Evolutionary conservation across 2,113 vertebrate species (phyloP).

Genomic region (Rhodinocichla rosea): DNA sequence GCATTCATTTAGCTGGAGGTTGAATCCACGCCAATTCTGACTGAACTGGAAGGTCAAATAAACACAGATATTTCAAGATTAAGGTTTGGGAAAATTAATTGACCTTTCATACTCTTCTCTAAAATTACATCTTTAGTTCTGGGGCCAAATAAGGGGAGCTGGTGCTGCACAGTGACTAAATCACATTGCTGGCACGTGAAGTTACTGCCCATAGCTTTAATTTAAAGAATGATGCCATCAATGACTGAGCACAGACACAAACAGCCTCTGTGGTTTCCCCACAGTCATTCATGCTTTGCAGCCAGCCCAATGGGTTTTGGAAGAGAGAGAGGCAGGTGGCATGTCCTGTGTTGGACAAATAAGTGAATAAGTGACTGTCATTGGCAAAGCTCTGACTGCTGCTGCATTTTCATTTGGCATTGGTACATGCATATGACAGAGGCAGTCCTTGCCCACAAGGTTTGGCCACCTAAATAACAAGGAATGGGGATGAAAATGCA

Average conservation of each 20-base stretch:
- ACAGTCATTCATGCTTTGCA: background rate
- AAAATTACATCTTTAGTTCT: background rate
- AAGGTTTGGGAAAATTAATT: slow-evolving; percentile 1
- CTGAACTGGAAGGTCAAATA: background rate
- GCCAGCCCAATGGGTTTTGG: background rate
- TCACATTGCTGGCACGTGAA: background rate
- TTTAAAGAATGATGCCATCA: fast-evolving
- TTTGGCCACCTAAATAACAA: background rate
- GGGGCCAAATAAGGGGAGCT: background rate
- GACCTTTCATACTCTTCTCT: background rate
- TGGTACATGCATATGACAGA: fast-evolving
- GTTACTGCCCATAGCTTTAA: background rate
- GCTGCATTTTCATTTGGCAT: background rate
- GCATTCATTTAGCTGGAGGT: background rate
- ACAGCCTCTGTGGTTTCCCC: background rate
- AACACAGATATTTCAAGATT: background rate
- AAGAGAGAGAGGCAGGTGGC: background rate
- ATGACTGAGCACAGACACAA: fast-evolving
- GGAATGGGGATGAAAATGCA: background rate
- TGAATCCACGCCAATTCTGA: background rate
- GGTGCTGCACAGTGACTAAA: background rate
- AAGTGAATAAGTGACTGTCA: background rate
- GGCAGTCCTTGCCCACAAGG: background rate
- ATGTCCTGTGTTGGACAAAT: background rate
- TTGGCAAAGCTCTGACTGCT: background rate